Evolutionary conservation across 1,140 invertebrate genomes (phyloP).

Genomic region (Aphelinus certus): DNA sequence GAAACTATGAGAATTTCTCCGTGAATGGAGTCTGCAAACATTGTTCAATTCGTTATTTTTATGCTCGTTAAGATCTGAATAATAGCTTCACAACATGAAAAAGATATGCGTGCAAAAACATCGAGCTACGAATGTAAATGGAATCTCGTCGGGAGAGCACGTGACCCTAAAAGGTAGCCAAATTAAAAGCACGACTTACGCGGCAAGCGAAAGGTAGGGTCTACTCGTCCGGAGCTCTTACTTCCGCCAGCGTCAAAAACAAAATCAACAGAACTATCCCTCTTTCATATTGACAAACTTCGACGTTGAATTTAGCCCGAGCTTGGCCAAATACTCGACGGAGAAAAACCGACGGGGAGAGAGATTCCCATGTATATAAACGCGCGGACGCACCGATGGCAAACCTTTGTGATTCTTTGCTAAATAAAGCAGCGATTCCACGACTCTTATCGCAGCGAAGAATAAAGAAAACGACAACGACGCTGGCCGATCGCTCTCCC

Average conservation of each 20-base stretch:
- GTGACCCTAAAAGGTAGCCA: conserved; percentile 5
- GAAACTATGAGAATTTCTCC: too few relatives aligned
- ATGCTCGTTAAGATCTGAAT: too few relatives aligned
- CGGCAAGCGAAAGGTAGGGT: background rate
- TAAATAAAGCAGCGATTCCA: conserved; percentile 35
- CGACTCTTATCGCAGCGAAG: conserved; percentile 15
- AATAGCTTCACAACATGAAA: too few relatives aligned
- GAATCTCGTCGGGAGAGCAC: conserved; percentile 16
- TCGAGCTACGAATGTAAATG: conserved; percentile 7
- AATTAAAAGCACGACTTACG: conserved; percentile 12
- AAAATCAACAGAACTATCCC: conserved; percentile 29
- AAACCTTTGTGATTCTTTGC: conserved; percentile 30
- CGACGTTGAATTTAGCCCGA: conserved; percentile 16
- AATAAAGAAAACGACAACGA: conserved; percentile 19
- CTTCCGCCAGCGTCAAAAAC: conserved; percentile 28
- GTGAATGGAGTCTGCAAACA: too few relatives aligned
- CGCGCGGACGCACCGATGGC: too few relatives aligned
- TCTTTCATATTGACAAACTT: conserved; percentile 26
- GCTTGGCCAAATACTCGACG: conserved; percentile 31
- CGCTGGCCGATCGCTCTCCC: conserved; percentile 14
- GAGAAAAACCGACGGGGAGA: background rate
- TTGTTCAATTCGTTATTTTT: too few relatives aligned
- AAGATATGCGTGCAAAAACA: conserved; percentile 10
- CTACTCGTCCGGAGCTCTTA: conserved; percentile 7
- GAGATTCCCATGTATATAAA: background rate